These are phyloP conservation scores for Herpailurus yagouaroundi DNA, from an alignment of 2,113 vertebrate genomes.

Conservation along the genomic window DNA sequence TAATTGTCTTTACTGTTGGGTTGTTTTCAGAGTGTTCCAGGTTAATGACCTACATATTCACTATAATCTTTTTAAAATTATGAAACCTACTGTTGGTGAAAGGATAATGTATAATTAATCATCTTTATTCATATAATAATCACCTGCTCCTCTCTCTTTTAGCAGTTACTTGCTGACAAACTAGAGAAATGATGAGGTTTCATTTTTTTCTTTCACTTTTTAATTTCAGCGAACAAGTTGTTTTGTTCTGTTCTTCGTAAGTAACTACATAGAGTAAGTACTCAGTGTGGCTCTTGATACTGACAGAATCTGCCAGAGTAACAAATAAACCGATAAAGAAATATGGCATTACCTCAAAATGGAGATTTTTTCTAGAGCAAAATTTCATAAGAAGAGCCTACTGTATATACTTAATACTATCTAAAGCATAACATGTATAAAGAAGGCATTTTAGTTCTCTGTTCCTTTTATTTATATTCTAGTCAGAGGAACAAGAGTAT, in stretches of 20 bases:
- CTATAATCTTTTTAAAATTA: constrained; percentile 12
- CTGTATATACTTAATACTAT: neutral
- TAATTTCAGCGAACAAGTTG: neutral
- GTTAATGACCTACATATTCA: neutral
- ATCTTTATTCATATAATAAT: constrained; percentile 9
- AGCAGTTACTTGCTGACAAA: constrained; percentile 2
- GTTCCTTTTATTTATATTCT: constrained; percentile 24
- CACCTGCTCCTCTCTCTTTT: neutral
- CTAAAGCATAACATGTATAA: neutral
- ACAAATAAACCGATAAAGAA: neutral
- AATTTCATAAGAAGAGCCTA: neutral
- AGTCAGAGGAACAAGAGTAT: neutral
- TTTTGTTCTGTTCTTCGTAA: neutral
- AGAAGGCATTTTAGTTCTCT: neutral
- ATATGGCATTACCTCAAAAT: constrained; percentile 4
- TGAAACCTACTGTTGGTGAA: neutral
- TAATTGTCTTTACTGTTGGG: constrained; percentile 14
- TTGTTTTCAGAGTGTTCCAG: constrained; percentile 2
- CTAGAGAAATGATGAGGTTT: neutral
- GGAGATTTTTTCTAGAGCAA: neutral
- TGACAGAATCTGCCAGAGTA: constrained; percentile 20
- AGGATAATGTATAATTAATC: neutral
- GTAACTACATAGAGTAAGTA: neutral
- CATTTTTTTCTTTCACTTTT: constrained; percentile 22
- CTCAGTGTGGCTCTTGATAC: neutral